Base-by-base conservation (phyloP, 2,113 vertebrate genomes). In the Siniperca knerii region DNA sequence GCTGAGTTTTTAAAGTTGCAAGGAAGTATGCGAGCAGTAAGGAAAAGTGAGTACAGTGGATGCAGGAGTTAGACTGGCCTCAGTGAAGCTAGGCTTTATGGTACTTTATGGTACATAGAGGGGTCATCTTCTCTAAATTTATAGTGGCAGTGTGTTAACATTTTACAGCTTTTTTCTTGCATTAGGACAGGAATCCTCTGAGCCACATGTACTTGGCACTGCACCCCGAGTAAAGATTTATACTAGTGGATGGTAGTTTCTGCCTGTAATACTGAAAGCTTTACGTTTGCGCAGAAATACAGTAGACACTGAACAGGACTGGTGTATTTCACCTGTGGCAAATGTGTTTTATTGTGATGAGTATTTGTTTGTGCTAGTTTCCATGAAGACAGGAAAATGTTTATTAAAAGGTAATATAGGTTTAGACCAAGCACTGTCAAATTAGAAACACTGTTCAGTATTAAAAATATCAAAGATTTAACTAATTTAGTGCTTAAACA, bases 121-220 rank as follows among this genome's bases (percentile, higher is more conserved):
- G 73, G 69, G 70, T 84, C 84, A 8, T 72, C 68, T 66, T 35
- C 33, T 54, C 37, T 61, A 29, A 57, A 89, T 87, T 88, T 85
- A 90, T 20, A 16, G 50, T 2, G 10, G 84, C 66, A 18, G 70
- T 1, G 67, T 65, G 62, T 80, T 84, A 37, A 79, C 74, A 37
- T 84, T 80, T 89, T 77, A 86, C 75, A 86, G 83, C 83, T 86
- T 79, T 66, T 60, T 64, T 76, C 23, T 0, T 57, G 68, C 84
- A 81, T 77, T 60, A 89, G 61, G 67, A 76, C 35, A 23, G 50
- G 33, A 83, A 35, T 40, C 75, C 46, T 76, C 21, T 7, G 60
- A 40, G 80, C 66, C 35, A 69, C 35, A 12, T 21, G 54, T 5
- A 35, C 50, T 61, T 66, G 77, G 81, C 65, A 29, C 40, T 0